phyloP scores from a whole-genome alignment of 2,113 vertebrate genomes.

The Vulpes vulpes region DNA sequence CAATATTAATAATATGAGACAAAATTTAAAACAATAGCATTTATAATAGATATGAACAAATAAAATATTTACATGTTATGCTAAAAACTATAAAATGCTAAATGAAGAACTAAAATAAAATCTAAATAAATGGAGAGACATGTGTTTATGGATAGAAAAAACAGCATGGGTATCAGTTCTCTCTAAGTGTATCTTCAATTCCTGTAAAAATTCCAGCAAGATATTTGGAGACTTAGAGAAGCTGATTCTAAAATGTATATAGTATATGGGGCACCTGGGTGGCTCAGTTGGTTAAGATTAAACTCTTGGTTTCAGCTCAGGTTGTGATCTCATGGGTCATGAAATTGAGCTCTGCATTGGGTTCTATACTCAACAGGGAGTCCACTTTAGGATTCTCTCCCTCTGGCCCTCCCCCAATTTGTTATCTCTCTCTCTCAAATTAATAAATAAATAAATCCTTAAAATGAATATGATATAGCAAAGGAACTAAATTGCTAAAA shows the following conservation, averaged over 20 bases:
- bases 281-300: too few species aligned
- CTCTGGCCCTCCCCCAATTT: too few species aligned
- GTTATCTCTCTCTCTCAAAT: too few species aligned
- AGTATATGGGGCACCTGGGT: neutral
- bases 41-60: neutral
- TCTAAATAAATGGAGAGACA: neutral
- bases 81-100: conserved; percentile 21
- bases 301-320: too few species aligned
- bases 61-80: neutral
- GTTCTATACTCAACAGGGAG: too few species aligned
- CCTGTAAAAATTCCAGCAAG: neutral
- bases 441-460: neutral
- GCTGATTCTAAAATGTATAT: neutral
- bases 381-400: too few species aligned
- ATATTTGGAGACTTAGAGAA: neutral
- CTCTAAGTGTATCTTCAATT: neutral
- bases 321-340: too few species aligned
- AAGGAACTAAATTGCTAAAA: neutral
- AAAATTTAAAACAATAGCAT: neutral
- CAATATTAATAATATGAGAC: neutral
- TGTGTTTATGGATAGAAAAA: neutral
- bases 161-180: neutral
- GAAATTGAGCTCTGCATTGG: too few species aligned
- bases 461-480: neutral
- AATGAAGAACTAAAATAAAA: conserved; percentile 32